phyloP scores from a whole-genome alignment of 64 coral and sea anemone species.

The Montipora efflorescens region DNA sequence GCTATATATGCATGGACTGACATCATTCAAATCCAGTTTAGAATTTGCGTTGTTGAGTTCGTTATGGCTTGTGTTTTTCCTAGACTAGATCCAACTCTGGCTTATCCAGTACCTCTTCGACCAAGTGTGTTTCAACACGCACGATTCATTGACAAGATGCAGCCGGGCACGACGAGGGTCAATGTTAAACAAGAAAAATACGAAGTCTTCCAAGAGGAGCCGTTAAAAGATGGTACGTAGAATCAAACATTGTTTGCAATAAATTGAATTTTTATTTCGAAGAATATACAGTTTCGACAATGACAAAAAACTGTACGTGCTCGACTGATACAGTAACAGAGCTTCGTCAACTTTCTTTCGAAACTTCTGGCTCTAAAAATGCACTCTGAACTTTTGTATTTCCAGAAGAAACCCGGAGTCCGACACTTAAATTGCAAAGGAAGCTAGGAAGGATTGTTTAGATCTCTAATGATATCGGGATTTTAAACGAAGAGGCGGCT shows the following conservation, averaged over 20 bases:
- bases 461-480: no score
- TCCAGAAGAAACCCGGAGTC: no score
- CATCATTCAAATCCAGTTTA: neutral
- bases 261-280: neutral
- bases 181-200: conserved; percentile 82
- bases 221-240: conserved; percentile 76
- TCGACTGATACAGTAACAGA: no score
- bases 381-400: no score
- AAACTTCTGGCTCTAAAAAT: no score
- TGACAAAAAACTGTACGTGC: no score
- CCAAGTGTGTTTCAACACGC: conserved; percentile 90
- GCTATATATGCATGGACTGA: conserved; percentile 17
- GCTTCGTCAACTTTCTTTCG: no score
- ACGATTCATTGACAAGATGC: conserved; percentile 95
- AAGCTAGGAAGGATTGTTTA: no score
- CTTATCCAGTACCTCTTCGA: conserved; percentile 81
- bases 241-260: neutral
- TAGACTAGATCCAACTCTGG: conserved; percentile 87
- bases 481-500: no score
- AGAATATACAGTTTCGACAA: neutral
- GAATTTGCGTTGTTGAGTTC: neutral
- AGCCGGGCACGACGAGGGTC: conserved; percentile 58
- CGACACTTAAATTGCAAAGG: no score
- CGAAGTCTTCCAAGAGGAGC: conserved; percentile 65
- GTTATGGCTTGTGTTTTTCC: conserved; percentile 45